Base-by-base conservation (phyloP, 1,140 invertebrate species). In the Neodiprion pinetum region DNA sequence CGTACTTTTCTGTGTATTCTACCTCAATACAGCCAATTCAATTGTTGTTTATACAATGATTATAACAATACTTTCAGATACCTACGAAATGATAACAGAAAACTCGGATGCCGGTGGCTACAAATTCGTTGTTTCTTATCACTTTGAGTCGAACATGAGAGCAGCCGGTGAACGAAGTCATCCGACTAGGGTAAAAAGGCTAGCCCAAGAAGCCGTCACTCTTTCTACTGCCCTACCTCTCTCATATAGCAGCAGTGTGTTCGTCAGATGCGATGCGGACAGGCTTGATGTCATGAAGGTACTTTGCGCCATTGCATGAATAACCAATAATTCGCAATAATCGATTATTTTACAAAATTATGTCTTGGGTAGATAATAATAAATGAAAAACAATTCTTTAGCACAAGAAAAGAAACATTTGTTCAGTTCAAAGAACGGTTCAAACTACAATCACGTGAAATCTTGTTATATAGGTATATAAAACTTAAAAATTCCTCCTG, bases 251-350 rank as follows among this genome's bases (percentile, higher is more conserved):
- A 98, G 96, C 83, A 96, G 95, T 78, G 97, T 99, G 68, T 99
- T 99, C 91, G 97, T 99, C 71, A 92, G 97, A 77, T 98, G 96
- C 89, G 97, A 98, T 89, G 94, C 96, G 72, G 97, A 98, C 85
- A 91, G 97, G 78, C 90, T 98, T 68, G 97, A 98, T 87, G 92
- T 98, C 74, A 99, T 98, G 97, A 99, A 97, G 92, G 96, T 95
- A 84, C 71, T 73, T 74, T 71, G 3, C 69, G 12, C 1, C 28
- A 40, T 5, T 5, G 28, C 28, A 40, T 40, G 28, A 40, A 40
- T 40, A 40, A 40, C 5, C 28, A 40, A 40, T 40, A 40, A 40
- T 40, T 40, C 28, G 28, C 28, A 40, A 40, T 40, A 40, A 40
- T 40, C 28, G 28, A 40, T 5, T 40, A 40, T 40, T 4, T 5